A percentile compares a stretch with the other conserved stretches of the same genome.
These are phyloP conservation scores for Fregetta grallaria DNA, from an alignment of 2,113 vertebrate species.

Conservation along the genomic window DNA sequence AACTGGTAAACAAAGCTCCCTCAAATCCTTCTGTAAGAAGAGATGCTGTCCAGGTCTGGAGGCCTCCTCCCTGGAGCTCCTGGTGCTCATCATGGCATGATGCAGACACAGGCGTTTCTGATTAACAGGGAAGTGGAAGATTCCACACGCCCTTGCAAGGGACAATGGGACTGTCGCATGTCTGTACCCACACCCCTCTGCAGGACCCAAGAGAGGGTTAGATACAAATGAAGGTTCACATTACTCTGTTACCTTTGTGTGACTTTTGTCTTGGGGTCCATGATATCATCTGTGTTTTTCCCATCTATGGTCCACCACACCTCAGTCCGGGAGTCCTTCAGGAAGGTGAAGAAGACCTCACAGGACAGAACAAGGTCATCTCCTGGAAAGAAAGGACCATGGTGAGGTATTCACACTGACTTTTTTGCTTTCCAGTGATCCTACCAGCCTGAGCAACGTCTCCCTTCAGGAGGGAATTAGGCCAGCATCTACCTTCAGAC, in stretches of 20 bases:
- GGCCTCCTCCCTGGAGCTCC: not conserved
- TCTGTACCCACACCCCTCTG: not conserved
- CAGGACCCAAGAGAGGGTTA: not conserved
- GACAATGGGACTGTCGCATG: not conserved
- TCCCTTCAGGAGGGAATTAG: not conserved
- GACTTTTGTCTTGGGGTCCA: constrained; percentile 64
- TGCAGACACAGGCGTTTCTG: not conserved
- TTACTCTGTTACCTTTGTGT: constrained; percentile 54
- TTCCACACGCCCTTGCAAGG: not conserved
- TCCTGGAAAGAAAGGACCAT: constrained; percentile 44
- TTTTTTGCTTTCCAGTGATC: not conserved
- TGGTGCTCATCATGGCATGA: not conserved
- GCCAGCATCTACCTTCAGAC: not conserved
- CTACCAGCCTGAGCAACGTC: not conserved
- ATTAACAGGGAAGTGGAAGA: not conserved
- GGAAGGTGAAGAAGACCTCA: constrained; percentile 75
- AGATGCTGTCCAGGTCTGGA: not conserved
- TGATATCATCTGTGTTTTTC: constrained; percentile 73
- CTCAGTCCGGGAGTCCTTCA: constrained; percentile 71
- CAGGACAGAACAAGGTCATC: constrained; percentile 76
- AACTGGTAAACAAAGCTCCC: not conserved
- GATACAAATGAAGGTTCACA: not conserved
- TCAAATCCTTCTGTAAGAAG: not conserved
- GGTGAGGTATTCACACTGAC: not conserved
- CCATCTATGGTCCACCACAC: constrained; percentile 94